phyloP scores from a whole-genome alignment of 2,113 vertebrate species.

The Jacana jacana region DNA sequence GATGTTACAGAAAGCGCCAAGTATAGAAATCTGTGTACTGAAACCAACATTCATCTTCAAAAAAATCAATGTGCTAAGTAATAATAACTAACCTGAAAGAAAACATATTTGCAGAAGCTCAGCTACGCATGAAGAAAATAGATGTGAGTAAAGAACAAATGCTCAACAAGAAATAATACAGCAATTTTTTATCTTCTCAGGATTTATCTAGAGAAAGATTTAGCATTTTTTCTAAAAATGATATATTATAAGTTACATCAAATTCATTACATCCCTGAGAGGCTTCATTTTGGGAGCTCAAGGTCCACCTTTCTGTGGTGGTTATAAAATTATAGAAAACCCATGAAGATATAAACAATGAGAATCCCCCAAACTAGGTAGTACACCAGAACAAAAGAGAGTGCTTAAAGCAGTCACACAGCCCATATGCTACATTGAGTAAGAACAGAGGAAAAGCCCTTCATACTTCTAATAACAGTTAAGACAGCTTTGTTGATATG shows the following conservation, averaged over 20 bases:
- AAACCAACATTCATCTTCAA: slow-evolving; percentile 26
- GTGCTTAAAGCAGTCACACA: background rate
- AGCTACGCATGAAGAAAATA: background rate
- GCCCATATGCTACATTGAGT: background rate
- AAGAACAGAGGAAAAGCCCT: background rate
- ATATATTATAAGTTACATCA: background rate
- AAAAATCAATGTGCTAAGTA: slow-evolving; percentile 39
- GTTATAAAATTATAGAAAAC: background rate
- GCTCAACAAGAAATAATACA: background rate
- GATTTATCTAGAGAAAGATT: background rate
- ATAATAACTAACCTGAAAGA: slow-evolving; percentile 52
- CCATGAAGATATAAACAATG: background rate
- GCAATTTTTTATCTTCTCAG: background rate
- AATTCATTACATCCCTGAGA: background rate
- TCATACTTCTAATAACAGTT: background rate
- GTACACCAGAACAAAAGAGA: background rate
- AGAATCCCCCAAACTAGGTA: background rate
- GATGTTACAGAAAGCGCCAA: background rate
- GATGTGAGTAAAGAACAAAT: background rate
- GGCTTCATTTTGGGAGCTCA: background rate
- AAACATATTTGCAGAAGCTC: slow-evolving; percentile 23
- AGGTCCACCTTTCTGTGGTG: background rate
- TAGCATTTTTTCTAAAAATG: background rate
- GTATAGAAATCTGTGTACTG: background rate
- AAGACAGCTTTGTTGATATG: background rate